These are phyloP conservation scores for Thymelicus acteon DNA, from an alignment of 2,888 invertebrate genomes.

Conservation along the genomic window DNA sequence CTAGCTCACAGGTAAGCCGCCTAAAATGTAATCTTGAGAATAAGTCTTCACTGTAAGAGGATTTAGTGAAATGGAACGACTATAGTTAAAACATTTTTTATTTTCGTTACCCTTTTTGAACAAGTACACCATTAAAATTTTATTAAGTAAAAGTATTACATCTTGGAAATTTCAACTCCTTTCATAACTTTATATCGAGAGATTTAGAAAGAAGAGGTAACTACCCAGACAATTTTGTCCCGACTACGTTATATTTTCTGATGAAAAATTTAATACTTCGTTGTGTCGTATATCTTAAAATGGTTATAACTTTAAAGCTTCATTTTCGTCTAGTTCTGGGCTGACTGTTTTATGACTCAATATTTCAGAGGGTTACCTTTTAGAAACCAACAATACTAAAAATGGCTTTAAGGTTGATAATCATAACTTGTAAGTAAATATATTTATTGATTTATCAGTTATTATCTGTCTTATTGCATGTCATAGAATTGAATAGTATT, in stretches of 20 bases:
- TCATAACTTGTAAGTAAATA: too few species aligned
- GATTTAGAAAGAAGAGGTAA: background rate
- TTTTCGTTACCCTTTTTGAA: background rate
- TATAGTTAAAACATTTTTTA: constrained; percentile 22
- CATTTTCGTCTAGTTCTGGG: constrained; percentile 29
- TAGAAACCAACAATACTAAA: background rate
- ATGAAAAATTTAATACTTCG: constrained; percentile 37
- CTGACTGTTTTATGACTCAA: constrained; percentile 23
- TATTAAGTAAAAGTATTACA: constrained; percentile 2
- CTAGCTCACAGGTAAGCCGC: constrained; percentile 85
- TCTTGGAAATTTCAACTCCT: background rate
- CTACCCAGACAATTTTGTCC: constrained; percentile 17
- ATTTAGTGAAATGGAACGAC: constrained; percentile 30
- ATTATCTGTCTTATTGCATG: too few species aligned
- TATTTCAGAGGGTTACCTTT: constrained; percentile 10
- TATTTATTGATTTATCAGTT: too few species aligned
- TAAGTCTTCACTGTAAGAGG: constrained; percentile 23
- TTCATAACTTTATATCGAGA: constrained; percentile 5
- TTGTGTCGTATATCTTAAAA: constrained; percentile 32
- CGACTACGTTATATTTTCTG: constrained; percentile 25
- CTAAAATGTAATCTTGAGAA: constrained; percentile 29
- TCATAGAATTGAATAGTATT: too few species aligned
- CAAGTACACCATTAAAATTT: background rate
- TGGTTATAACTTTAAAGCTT: constrained; percentile 23
- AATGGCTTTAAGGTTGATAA: background rate